Base-by-base conservation (phyloP, 64 coral and sea anemone species). In the Pocillopora verrucosa region DNA sequence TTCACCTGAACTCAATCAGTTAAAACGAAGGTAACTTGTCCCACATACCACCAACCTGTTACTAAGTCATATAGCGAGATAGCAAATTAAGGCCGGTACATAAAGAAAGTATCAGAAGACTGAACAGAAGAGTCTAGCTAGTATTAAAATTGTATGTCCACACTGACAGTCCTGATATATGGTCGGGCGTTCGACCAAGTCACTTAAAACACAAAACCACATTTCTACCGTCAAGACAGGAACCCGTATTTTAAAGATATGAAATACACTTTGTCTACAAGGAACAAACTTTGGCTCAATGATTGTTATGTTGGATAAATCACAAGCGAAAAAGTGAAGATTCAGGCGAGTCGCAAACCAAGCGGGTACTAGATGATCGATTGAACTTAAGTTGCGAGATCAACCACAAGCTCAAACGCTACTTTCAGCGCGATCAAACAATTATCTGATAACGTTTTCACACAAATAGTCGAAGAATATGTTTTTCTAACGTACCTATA, bases 371-470 rank as follows among this genome's bases (percentile, higher is more conserved):
- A 24, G 20, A 24, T 10, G 20, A 15, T 38, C 56, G 76, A 59
- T 59, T n/a, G 41, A n/a, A 19, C 15, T 22, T 6, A 20, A 85
- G 20, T 85, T 67, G 20, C 19, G 20, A 85, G 69, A 70, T 83
- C 61, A 67, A 85, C 82, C 37, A 68, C 65, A 85, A 83, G 1
- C 56, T 83, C 36, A 19, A 67, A 35, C 58, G 60, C 79, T 62
- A 62, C 22, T 63, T 64, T 81, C 20, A 81, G 17, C 79, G 15
- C 59, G 5, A 36, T 7, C 4, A 24, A 17, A 12, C 10, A 5
- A 1, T 81, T 16, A 81, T 34, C 13, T 60, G 22, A 34, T 63
- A 37, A 81, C 34, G 59, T 24, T 81, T 81, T 63, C 17, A 61
- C 58, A 64, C 79, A 36, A 4, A 34, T 12, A 62, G 59, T 26